Base-by-base conservation (phyloP, 2,797 vertebrate genomes). In the Momotus momota region DNA sequence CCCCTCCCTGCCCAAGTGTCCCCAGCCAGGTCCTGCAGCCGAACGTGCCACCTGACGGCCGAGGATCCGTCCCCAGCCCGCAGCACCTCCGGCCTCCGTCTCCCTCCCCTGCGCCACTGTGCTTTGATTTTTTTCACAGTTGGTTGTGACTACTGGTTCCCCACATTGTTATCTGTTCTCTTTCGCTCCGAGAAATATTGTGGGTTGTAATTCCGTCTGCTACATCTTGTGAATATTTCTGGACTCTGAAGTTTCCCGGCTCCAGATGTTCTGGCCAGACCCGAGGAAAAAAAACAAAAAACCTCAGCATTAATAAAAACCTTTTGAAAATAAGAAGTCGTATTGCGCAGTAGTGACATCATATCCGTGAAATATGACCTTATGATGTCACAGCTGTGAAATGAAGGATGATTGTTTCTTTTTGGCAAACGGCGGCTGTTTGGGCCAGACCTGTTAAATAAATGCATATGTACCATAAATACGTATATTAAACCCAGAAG, bases 211-310 rank as follows among this genome's bases (percentile, higher is more conserved):
- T 93, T 90, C 93, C 58, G 89, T 81, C 96, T 96, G 89, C 95
- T 93, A 87, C 93, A 86, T 90, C 91, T 95, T 70, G 79, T 90
- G 91, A 96, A 94, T 94, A 96, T 88, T 96, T 96, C 82, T 16
- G 85, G 91, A 96, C 95, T 96, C 93, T 94, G 96, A 96, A 94
- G 94, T 93, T 96, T 94, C 77, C 77, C 38, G 26, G 72, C 94
- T 96, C 96, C 96, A 97, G 96, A 97, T 97, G 96, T 97, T 93
- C 89, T 96, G 96, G 96, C 96, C 96, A 96, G 93, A 96, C 93
- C 94, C 75, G 93, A 95, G 93, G 92, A 70, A 91, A 87, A 40
- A 64, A 54, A 80, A 45, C 62, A 12, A 70, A 92, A 96, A 94
- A 6, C 81, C 93, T 96, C 96, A 94, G 85, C 87, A 95, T 95